Base-by-base conservation (phyloP, 2,797 vertebrate species). In the Intellagama lesueurii region DNA sequence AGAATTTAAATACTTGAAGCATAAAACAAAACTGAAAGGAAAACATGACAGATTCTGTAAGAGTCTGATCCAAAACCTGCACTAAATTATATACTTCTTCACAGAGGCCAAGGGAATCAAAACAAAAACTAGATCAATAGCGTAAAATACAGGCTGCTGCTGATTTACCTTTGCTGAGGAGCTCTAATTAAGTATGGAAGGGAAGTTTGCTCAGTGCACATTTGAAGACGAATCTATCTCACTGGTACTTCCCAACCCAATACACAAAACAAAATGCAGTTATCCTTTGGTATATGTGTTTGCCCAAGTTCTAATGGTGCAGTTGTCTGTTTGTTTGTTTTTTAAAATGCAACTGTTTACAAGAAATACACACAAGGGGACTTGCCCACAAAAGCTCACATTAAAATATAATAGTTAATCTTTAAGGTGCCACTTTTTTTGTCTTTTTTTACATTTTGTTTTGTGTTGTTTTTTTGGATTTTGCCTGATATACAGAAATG, bases 1-100 rank as follows among this genome's bases (percentile, higher is more conserved):
- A 83, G 19, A 87, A 87, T 83, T 64, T 72, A 77, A 87, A 90
- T 35, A 72, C 24, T 86, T 84, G 30, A 60, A 91, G 84, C 82
- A 69, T 88, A 91, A 84, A 81, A 89, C 68, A 82, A 81, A 81
- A 76, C 85, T 64, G 70, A 85, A 69, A 2, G 19, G 30, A 44
- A 88, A 69, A 72, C 83, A 81, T 1, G n/a, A 56, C 56, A 28
- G 0, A 1, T 30, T 32, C 49, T 19, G n/a, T 60, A 32, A 68
- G 14, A 56, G 11, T 28, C 52, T 88, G 30, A 87, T 75, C 49
- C 83, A 86, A 11, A 72, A 40, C 0, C 22, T 44, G 1, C n/a
- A 82, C 30, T 68, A 83, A 87, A 87, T 84, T 77, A 3, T 90
- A 24, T 17, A 24, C 26, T 32, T 81, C 77, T 19, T 85, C 49